phyloP scores from a whole-genome alignment of 2,888 invertebrate species.

The Pyrgus malvae region DNA sequence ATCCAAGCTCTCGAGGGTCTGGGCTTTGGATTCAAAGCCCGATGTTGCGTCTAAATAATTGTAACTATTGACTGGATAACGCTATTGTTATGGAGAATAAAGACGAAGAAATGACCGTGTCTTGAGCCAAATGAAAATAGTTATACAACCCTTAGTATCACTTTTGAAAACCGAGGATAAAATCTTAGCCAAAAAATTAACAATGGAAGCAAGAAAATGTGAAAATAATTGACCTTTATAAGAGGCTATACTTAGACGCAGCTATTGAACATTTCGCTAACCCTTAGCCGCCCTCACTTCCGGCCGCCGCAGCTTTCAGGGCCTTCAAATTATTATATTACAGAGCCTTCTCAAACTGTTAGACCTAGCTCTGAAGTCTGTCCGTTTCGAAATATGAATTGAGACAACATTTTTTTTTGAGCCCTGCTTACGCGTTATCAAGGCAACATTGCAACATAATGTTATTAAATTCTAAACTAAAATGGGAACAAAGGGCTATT shows the following conservation, averaged over 20 bases:
- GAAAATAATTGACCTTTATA: not conserved
- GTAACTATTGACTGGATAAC: conserved; percentile 1
- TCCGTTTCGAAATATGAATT: not conserved
- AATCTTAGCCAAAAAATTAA: not conserved
- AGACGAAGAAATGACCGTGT: not conserved
- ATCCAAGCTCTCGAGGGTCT: conserved; percentile 12
- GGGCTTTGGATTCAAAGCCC: conserved; percentile 4
- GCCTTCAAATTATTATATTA: conserved; percentile 17
- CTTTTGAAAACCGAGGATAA: too few relatives aligned
- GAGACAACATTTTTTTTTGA: not conserved
- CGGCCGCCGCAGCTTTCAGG: conserved; percentile 10
- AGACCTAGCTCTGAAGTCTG: conserved; percentile 2
- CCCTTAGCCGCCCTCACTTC: conserved; percentile 15
- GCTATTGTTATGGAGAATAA: not conserved
- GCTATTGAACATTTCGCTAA: conserved; percentile 8
- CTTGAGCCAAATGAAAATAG: too few relatives aligned
- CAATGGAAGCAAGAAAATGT: not conserved
- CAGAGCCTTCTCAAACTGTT: conserved; percentile 15
- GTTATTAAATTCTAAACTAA: not conserved
- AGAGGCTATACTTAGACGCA: not conserved
- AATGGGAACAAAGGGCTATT: conserved; percentile 4
- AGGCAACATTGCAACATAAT: not conserved
- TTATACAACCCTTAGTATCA: too few relatives aligned
- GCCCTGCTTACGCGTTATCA: not conserved
- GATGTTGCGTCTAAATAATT: conserved; percentile 11